phyloP scores from a whole-genome alignment of 1,140 invertebrate genomes.

The Diachasmimorpha longicaudata region DNA sequence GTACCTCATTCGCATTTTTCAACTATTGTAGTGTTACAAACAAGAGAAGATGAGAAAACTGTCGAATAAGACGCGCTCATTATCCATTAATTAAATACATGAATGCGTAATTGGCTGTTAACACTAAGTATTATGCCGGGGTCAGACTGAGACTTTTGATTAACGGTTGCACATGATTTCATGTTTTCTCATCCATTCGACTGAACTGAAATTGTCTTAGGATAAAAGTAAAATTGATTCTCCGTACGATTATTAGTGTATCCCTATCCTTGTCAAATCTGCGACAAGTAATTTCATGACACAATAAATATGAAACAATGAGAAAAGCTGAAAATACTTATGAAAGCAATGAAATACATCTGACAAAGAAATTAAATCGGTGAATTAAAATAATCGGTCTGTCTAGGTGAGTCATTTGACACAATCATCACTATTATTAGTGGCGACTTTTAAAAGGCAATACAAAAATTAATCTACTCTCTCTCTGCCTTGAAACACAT shows the following conservation, averaged over 20 bases:
- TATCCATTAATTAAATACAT: neutral
- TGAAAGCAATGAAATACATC: neutral
- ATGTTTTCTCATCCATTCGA: too few relatives aligned
- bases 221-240: too few relatives aligned
- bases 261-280: neutral
- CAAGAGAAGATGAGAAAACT: neutral
- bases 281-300: neutral
- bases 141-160: neutral
- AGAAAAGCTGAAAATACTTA: neutral
- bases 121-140: neutral
- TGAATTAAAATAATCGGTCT: too few relatives aligned
- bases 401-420: neutral
- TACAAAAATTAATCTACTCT: constrained; percentile 30
- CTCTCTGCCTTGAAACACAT: neutral
- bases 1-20: neutral
- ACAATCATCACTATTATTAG: neutral
- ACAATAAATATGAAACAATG: neutral
- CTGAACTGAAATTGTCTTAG: too few relatives aligned
- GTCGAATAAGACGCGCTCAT: neutral
- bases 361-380: too few relatives aligned
- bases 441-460: neutral
- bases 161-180: neutral
- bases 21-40: neutral
- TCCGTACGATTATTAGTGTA: neutral
- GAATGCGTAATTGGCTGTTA: neutral